These are phyloP conservation scores for Scaeva pyrastri DNA, from an alignment of 2,888 invertebrate genomes.

Conservation along the genomic window DNA sequence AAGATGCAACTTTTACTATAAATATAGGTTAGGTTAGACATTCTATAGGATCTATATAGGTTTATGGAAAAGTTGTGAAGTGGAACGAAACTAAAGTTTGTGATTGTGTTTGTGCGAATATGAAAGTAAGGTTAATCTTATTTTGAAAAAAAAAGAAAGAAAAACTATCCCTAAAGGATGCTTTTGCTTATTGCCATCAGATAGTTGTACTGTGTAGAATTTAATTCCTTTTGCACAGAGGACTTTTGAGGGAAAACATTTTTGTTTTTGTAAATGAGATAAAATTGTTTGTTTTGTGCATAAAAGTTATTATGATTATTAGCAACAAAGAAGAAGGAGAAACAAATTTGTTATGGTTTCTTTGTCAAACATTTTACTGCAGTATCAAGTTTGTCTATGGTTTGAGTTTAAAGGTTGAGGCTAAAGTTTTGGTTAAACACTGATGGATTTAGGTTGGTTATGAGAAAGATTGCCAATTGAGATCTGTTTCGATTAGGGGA, in stretches of 20 bases:
- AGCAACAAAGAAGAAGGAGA: too few species aligned
- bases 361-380: too few species aligned
- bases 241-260: neutral
- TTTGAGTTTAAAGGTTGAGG: too few species aligned
- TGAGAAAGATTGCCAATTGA: too few species aligned
- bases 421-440: too few species aligned
- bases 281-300: neutral
- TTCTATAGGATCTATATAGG: too few species aligned
- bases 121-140: neutral
- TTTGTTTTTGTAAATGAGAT: neutral
- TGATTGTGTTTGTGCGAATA: neutral
- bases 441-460: too few species aligned
- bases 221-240: neutral
- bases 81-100: neutral
- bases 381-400: too few species aligned
- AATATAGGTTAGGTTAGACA: constrained; percentile 1
- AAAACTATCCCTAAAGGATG: neutral
- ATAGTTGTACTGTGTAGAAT: neutral
- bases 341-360: too few species aligned
- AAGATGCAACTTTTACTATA: constrained; percentile 14
- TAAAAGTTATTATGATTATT: neutral
- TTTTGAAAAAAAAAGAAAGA: too few species aligned
- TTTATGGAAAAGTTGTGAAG: neutral
- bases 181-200: neutral
- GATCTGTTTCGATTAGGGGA: too few species aligned